phyloP scores from a whole-genome alignment of 2,113 vertebrate species.

The Rhineura floridana region DNA sequence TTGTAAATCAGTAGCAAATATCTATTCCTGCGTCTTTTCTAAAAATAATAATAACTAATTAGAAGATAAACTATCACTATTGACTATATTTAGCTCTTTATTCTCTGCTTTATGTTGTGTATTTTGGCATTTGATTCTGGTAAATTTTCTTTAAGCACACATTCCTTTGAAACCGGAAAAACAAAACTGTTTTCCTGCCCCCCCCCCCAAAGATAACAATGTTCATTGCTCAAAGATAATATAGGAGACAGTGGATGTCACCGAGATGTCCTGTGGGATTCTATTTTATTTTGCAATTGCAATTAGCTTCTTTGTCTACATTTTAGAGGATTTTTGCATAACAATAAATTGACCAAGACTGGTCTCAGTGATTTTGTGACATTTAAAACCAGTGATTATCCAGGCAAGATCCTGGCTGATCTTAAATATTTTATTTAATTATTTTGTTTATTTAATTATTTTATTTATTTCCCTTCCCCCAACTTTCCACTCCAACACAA shows the following conservation, averaged over 20 bases:
- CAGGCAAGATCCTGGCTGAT: background rate
- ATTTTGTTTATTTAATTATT: background rate
- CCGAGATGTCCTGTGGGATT: background rate
- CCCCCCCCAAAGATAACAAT: background rate
- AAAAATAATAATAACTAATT: background rate
- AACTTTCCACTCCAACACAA: background rate
- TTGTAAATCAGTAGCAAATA: conserved; percentile 11
- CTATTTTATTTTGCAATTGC: conserved; percentile 12
- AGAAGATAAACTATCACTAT: background rate
- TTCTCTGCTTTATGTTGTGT: conserved; percentile 13
- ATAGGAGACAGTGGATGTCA: background rate
- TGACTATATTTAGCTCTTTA: background rate
- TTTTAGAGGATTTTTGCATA: background rate
- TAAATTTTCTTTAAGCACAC: background rate
- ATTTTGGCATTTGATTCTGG: background rate
- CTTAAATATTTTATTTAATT: background rate
- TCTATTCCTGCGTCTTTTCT: conserved; percentile 21
- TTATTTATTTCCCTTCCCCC: background rate
- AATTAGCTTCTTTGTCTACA: background rate
- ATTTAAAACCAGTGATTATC: background rate
- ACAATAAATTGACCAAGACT: background rate
- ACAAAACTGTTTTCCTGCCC: background rate
- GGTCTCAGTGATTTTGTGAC: background rate
- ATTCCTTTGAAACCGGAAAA: conserved; percentile 28
- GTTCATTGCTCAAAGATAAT: conserved; percentile 6